A percentile compares a stretch with the other conserved stretches of the same genome.
Evolutionary conservation across 2,113 vertebrate species (phyloP).

Genomic region (Zosterops japonicus): DNA sequence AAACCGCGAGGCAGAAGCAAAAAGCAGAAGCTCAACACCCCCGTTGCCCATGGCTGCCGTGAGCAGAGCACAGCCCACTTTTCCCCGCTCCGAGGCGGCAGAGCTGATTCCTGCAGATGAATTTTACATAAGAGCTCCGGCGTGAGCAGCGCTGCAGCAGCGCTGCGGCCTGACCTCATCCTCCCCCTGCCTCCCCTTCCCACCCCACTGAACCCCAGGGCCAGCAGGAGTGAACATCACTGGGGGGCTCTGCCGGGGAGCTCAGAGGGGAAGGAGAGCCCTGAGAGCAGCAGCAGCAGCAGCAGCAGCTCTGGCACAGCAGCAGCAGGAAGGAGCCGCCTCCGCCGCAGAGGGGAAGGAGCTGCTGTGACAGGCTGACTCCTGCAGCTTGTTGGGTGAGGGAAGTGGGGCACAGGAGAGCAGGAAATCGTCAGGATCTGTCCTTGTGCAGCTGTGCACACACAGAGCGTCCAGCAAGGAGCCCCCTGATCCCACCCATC

Average conservation of each 20-base stretch:
- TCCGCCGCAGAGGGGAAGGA: not conserved
- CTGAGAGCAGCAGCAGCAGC: fast-evolving
- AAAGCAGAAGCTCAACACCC: constrained; percentile 28
- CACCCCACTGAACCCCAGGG: not conserved
- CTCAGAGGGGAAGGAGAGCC: fast-evolving
- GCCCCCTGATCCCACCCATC: fast-evolving
- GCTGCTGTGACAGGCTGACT: not conserved
- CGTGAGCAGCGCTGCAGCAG: fast-evolving
- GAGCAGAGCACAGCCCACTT: not conserved
- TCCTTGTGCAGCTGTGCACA: not conserved
- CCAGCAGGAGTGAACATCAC: not conserved
- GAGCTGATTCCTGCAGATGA: constrained; percentile 18
- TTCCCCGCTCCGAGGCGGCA: not conserved
- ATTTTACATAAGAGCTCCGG: constrained; percentile 5
- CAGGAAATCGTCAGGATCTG: not conserved
- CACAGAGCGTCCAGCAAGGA: not conserved
- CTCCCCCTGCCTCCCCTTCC: not conserved
- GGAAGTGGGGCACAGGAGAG: not conserved
- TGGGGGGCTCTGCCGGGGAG: not conserved
- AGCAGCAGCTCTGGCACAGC: not conserved
- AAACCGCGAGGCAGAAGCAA: not conserved
- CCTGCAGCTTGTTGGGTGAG: not conserved
- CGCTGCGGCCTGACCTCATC: not conserved
- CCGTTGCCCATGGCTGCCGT: not conserved
- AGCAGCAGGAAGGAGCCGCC: not conserved